These are phyloP conservation scores for Thecophora atra DNA, from an alignment of 2,888 invertebrate genomes.

Conservation along the genomic window DNA sequence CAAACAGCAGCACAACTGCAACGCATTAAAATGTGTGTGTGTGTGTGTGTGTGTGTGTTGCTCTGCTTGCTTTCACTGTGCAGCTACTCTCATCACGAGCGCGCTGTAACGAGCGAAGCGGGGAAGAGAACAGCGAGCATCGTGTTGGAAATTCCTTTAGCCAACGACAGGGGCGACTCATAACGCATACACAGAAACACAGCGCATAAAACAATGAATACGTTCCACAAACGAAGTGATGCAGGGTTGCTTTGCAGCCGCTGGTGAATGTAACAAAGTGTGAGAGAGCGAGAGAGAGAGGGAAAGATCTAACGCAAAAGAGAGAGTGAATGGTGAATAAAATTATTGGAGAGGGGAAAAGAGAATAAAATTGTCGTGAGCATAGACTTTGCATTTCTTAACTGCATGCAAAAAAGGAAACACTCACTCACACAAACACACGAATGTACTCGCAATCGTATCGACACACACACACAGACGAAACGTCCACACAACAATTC, in stretches of 20 bases:
- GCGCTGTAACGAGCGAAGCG: background rate
- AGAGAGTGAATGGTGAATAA: background rate
- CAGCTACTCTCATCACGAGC: constrained; percentile 11
- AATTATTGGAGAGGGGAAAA: background rate
- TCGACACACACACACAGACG: constrained; percentile 34
- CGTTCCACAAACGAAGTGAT: constrained; percentile 38
- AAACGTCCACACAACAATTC: constrained; percentile 38
- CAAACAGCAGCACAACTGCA: constrained; percentile 44
- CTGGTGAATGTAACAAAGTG: no score
- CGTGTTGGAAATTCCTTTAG: constrained; percentile 1
- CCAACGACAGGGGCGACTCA: constrained; percentile 17
- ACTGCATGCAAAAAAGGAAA: constrained; percentile 26
- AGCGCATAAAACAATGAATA: constrained; percentile 44
- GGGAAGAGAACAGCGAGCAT: background rate
- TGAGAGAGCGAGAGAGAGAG: constrained; percentile 10
- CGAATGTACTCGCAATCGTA: constrained; percentile 18
- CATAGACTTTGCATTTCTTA: constrained; percentile 36
- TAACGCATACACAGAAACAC: constrained; percentile 8
- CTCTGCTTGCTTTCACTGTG: background rate
- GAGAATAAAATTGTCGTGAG: background rate
- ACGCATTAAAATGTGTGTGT: constrained; percentile 40
- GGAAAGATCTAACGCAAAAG: background rate
- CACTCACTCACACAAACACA: constrained; percentile 27
- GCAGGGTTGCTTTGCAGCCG: constrained; percentile 31
- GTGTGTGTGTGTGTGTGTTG: background rate